A percentile compares a stretch with the other conserved stretches of the same genome.
phyloP scores from a whole-genome alignment of 2,797 vertebrate genomes.

The Tauraco hartlaubi region DNA sequence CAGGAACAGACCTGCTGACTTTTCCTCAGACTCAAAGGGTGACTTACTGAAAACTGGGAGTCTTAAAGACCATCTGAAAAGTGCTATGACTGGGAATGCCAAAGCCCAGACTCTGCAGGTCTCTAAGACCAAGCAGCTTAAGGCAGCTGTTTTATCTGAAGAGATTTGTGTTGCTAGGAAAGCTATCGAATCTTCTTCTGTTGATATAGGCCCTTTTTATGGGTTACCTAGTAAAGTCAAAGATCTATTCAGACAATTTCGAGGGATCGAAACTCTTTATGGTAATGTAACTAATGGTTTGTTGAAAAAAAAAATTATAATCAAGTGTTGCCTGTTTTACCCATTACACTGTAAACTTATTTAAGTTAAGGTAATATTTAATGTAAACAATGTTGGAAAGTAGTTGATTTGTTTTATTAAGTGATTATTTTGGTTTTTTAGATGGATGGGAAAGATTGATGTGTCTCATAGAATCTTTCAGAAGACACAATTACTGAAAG shows the following conservation, averaged over 20 bases:
- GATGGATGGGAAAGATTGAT: not conserved
- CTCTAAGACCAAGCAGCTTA: conserved; percentile 83
- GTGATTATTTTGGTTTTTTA: not conserved
- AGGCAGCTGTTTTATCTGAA: conserved; percentile 86
- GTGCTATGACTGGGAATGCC: conserved; percentile 89
- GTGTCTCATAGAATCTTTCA: not conserved
- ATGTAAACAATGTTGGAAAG: not conserved
- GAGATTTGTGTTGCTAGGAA: conserved; percentile 88
- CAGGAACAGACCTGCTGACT: not conserved
- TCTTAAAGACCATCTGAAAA: conserved; percentile 90
- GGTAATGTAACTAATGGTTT: conserved; percentile 80
- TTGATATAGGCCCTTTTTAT: conserved; percentile 95
- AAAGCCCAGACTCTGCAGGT: conserved; percentile 75
- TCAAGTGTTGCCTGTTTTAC: not conserved
- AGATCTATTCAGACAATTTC: conserved; percentile 86
- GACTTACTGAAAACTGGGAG: conserved; percentile 78
- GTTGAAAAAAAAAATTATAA: not conserved
- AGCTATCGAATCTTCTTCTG: conserved; percentile 79
- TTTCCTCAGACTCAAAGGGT: not conserved
- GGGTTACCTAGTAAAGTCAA: conserved; percentile 94
- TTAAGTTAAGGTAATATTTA: not conserved
- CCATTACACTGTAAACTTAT: not conserved
- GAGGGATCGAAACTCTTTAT: conserved; percentile 92
- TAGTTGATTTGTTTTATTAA: not conserved
- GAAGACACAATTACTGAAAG: fast-evolving